Evolutionary conservation across 2,888 invertebrate species (phyloP).

Genomic region (Harpalus rubripes): DNA sequence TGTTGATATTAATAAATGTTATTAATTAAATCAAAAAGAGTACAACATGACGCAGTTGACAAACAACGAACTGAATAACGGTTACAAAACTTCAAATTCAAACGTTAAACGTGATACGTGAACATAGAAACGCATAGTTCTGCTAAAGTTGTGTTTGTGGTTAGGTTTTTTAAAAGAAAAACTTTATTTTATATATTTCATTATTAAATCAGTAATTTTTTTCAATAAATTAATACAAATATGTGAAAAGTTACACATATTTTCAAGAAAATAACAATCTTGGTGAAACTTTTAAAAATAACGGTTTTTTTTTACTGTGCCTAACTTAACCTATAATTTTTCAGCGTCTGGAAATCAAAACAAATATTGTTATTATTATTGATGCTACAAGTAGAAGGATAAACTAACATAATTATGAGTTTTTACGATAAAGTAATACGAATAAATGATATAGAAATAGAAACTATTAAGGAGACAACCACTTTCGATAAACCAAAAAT

Average conservation of each 20-base stretch:
- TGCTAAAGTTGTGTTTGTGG: neutral
- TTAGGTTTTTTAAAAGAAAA: no score
- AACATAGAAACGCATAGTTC: neutral
- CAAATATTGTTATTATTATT: neutral
- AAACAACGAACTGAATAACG: conserved; percentile 17
- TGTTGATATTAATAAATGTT: conserved; percentile 9
- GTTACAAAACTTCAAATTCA: conserved; percentile 41
- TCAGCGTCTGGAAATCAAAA: neutral
- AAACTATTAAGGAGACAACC: conserved; percentile 36
- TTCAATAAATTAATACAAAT: no score
- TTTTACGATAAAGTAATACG: conserved; percentile 53
- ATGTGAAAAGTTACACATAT: no score
- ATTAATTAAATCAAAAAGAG: neutral
- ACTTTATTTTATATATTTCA: no score
- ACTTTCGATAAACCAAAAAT: conserved; percentile 55
- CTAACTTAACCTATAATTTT: neutral
- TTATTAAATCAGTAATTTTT: no score
- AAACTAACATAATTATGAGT: conserved; percentile 11
- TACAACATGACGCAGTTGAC: conserved; percentile 8
- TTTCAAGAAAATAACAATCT: no score
- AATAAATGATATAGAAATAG: conserved; percentile 23
- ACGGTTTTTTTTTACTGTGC: no score
- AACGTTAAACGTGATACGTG: neutral
- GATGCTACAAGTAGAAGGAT: neutral
- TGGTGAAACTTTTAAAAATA: no score